Conservation (phyloP, 2,888 invertebrate species). For the Hermaeophaga mercurialis region DNA sequence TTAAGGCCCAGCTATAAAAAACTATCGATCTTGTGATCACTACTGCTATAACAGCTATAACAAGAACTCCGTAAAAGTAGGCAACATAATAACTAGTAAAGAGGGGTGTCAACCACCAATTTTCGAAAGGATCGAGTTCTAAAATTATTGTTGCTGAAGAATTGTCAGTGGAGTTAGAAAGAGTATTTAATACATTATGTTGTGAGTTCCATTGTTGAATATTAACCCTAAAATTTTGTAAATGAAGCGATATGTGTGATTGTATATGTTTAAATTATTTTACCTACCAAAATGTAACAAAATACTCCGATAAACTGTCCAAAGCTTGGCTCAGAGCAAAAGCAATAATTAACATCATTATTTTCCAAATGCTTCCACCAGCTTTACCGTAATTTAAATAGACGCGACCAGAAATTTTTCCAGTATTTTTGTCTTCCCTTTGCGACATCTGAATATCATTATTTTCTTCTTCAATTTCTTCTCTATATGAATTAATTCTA, state of each 20-base stretch:
- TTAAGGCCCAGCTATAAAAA: slow-evolving; percentile 62
- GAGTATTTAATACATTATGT: not conserved
- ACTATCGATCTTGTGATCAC: slow-evolving; percentile 58
- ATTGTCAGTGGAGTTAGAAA: not conserved
- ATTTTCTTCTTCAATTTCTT: slow-evolving; percentile 14
- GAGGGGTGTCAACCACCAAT: slow-evolving; percentile 21
- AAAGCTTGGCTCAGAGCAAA: slow-evolving; percentile 48
- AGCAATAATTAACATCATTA: slow-evolving; percentile 60
- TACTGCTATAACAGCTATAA: slow-evolving; percentile 33
- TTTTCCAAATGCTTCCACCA: slow-evolving; percentile 66
- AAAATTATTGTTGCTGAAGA: not conserved
- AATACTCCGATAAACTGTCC: slow-evolving; percentile 79
- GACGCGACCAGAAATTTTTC: slow-evolving; percentile 59
- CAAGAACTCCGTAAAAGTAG: slow-evolving; percentile 23
- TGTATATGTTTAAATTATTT: not conserved
- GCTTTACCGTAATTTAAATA: slow-evolving; percentile 74
- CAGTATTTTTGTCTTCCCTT: slow-evolving; percentile 67
- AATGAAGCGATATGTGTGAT: not conserved
- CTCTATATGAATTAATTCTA: slow-evolving; percentile 50
- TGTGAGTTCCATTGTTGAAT: slow-evolving; percentile 16
- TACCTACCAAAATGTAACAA: slow-evolving; percentile 75
- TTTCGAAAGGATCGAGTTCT: not conserved
- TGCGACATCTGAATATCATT: slow-evolving; percentile 42
- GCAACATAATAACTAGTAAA: slow-evolving; percentile 12
- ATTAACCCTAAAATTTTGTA: slow-evolving; percentile 21